A percentile compares a stretch with the other conserved stretches of the same genome.
phyloP scores from a whole-genome alignment of 1,140 invertebrate species.

The Apocrypta bakeri region DNA sequence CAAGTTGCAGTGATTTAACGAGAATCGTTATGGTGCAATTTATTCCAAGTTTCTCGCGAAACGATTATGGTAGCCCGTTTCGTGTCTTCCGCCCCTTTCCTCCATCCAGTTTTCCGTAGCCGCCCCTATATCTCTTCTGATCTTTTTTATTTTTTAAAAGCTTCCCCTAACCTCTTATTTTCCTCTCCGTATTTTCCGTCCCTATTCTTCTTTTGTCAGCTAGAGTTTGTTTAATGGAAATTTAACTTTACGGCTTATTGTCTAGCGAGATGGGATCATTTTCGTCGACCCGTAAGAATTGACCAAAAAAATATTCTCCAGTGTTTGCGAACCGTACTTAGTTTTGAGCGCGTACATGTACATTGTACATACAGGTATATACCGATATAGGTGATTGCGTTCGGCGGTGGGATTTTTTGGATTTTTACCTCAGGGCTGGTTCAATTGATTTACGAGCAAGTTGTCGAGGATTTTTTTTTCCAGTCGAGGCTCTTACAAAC shows the following conservation, averaged over 20 bases:
- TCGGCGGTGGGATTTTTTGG: background rate
- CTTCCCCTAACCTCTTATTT: background rate
- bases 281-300: background rate
- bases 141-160: background rate
- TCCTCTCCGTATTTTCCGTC: background rate
- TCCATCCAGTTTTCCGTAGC: constrained; percentile 37
- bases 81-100: constrained; percentile 48
- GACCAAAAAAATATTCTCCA: constrained; percentile 3
- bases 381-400: background rate
- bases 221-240: constrained; percentile 56
- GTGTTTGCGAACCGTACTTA: too few species aligned
- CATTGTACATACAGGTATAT: too few species aligned
- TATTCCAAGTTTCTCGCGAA: constrained; percentile 56
- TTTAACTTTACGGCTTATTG: constrained; percentile 55
- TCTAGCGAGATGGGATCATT: constrained; percentile 34
- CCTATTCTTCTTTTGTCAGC: background rate
- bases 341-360: background rate
- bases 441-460: constrained; percentile 35
- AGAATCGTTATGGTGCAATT: constrained; percentile 55
- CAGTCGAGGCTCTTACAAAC: background rate
- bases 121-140: background rate
- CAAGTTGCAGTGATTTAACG: constrained; percentile 50
- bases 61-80: constrained; percentile 51
- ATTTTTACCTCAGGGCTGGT: background rate
- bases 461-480: background rate